Conservation (phyloP, 2,888 invertebrate species). For the Melanchra persicariae region DNA sequence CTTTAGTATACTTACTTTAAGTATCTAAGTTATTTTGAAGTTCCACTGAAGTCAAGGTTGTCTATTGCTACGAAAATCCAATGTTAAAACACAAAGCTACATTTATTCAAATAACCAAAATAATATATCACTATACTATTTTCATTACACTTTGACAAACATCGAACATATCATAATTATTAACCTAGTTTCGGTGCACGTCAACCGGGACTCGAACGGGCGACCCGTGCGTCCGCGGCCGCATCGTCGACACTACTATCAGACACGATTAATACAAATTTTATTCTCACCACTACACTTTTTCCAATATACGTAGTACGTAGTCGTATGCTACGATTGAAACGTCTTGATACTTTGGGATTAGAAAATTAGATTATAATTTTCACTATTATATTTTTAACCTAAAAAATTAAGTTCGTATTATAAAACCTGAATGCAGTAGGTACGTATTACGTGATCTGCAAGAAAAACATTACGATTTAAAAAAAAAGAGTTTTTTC, state of each 20-base stretch:
- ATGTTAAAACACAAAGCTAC: constrained; percentile 5
- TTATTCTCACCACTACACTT: constrained; percentile 79
- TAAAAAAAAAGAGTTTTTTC: background rate
- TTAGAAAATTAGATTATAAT: constrained; percentile 18
- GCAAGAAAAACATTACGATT: background rate
- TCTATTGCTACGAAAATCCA: constrained; percentile 6
- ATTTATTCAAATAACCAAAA: background rate
- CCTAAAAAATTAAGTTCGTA: background rate
- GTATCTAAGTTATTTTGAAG: constrained; percentile 26
- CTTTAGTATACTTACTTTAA: constrained; percentile 20
- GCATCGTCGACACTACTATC: constrained; percentile 80
- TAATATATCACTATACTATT: constrained; percentile 8
- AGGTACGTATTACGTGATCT: background rate
- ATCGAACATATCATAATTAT: constrained; percentile 3
- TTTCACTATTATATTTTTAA: background rate
- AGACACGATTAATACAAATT: constrained; percentile 79
- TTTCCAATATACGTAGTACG: constrained; percentile 80
- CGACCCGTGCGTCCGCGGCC: constrained; percentile 74
- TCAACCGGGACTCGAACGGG: constrained; percentile 69
- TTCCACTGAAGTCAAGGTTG: constrained; percentile 20
- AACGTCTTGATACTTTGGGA: constrained; percentile 75
- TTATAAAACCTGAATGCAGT: background rate
- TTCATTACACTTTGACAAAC: constrained; percentile 14
- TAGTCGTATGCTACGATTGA: constrained; percentile 63
- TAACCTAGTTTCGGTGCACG: constrained; percentile 28